Evolutionary conservation across 1,140 invertebrate species (phyloP).

Genomic region (Coptotermes formosanus): DNA sequence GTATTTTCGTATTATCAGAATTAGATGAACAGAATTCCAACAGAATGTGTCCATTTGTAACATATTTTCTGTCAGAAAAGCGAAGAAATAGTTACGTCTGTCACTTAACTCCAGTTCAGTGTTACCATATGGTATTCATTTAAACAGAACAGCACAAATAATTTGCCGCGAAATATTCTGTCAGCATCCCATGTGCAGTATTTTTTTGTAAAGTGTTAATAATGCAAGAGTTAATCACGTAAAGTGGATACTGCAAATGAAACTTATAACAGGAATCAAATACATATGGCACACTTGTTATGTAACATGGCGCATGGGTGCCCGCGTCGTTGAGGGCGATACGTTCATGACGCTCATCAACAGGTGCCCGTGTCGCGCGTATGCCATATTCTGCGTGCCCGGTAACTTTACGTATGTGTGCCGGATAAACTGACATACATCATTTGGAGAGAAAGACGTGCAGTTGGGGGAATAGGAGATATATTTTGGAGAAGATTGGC

Average conservation of each 20-base stretch:
- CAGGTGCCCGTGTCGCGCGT: background rate
- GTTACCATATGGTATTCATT: conserved; percentile 6
- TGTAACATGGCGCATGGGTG: background rate
- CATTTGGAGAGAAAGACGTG: too few species aligned
- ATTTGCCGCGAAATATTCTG: too few species aligned
- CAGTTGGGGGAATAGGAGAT: too few species aligned
- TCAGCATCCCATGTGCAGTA: too few species aligned
- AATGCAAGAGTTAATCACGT: background rate
- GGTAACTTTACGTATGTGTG: too few species aligned
- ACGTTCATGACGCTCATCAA: background rate
- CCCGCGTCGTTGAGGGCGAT: background rate
- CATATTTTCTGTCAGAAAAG: background rate
- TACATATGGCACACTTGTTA: background rate
- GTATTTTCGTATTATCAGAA: too few species aligned
- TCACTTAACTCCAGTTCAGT: background rate
- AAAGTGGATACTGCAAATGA: background rate
- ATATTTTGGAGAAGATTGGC: too few species aligned
- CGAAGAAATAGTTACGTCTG: background rate
- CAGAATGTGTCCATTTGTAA: too few species aligned
- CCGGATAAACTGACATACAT: too few species aligned
- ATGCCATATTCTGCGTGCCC: background rate
- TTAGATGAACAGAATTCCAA: too few species aligned
- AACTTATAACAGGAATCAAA: background rate
- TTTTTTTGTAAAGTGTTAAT: background rate
- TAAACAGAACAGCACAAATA: background rate